Evolutionary conservation across 2,888 invertebrate species (phyloP), one percentile per base, ranked within the genome.

Genomic region (Brachyptera risi): DNA sequence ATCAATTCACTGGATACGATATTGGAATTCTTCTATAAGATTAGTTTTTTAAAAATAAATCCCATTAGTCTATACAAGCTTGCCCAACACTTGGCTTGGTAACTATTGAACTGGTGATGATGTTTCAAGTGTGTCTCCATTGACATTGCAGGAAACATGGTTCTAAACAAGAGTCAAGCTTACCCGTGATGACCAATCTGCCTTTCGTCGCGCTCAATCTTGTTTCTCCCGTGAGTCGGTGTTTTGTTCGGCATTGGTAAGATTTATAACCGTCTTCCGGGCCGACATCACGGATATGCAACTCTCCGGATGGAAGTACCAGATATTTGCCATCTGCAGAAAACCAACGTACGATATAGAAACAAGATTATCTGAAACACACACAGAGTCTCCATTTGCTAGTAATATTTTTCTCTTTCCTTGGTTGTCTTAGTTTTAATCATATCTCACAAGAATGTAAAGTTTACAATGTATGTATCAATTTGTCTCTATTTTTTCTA

Each of bases 191-290:
- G 78, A 95, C 95, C 70, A 95, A 81, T 72, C 93, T 85, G 77
- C 95, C 95, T 75, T 94, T 94, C 62, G 94, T 94, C 59, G 94
- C 94, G 70, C 94, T 94, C 68, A 95, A 80, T 74, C 93, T 82
- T 60, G 94, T 94, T 82, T 95, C 94, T 68, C 93, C 94, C 68
- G 94, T 95, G 59, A 95, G 81, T 71, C 93, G 85, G 74, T 95
- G 95, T 75, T 93, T 93, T 63, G 95, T 95, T 69, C 94, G 86
- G 75, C 95, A 95, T 77, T 94, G 93, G 75, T 94, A 95, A 64
- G 92, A 90, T 78, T 93, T 92, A 78, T 91, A 92, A 65, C 93
- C 93, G 76, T 96, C 96, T 75, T 93, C 93, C 66, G 92, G 92
- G 75, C 92, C 91, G 65, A 96, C 95, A 80, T 96, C 93, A 73